Evolutionary conservation across 2,113 vertebrate species (phyloP), one percentile per base, ranked within the genome.

Genomic region (Mormyrus iriodes): DNA sequence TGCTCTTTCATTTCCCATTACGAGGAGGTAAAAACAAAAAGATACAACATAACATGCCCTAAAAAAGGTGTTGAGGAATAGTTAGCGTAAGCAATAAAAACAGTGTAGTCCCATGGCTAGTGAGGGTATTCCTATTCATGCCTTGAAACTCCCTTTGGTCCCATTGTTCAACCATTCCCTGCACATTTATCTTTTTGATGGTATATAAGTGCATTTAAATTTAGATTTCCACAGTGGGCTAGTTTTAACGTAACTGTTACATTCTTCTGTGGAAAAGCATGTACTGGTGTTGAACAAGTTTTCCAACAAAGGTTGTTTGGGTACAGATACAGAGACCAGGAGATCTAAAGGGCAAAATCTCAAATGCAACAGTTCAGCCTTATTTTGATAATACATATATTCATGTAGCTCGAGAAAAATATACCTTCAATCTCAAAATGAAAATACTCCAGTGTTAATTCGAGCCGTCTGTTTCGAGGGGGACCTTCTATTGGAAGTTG

Each of bases 401-500:
- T 39, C 7, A 82, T 82, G 39, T 44, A 39, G 76, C 76, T 82
- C 35, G 31, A 82, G 76, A 44, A 44, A 82, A 82, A 39, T 44
- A 42, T 42, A n/a, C 15, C 76, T 44, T 4, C 7, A 21, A 35
- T 44, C 76, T 44, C 17, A 48, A 27, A 46, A 85, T 85, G 21
- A 85, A 85, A 85, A 85, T 15, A 1, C 13, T 85, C 24, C 42
- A 42, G 46, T 49, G 13, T 85, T 51, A 49, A 15, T 85, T 49
- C 44, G 27, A 46, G 24, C 8, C 10, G 24, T 48, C n/a, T 85
- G 46, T 85, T 85, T 69, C 24, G 42, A 69, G 19, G 42, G 76
- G 42, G n/a, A 53, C 3, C 46, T 90, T 76, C 53, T 35, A 1
- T 4, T 51, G 83, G 76, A 88, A 35, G 46, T 92, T 69, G 17